Conservation (phyloP, 1,140 invertebrate species). For the Odontomachus brunneus region DNA sequence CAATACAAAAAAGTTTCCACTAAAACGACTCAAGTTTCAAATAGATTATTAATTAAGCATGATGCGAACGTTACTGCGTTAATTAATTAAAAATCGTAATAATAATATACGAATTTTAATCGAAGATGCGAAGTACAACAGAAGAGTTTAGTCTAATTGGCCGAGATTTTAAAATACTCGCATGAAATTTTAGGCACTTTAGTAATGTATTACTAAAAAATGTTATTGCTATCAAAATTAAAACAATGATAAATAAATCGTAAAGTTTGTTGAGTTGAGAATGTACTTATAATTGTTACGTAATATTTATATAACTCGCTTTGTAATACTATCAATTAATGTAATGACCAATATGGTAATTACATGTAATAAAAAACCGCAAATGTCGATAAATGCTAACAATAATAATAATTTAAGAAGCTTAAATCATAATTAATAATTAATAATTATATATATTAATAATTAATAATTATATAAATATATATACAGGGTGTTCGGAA, state of each 20-base stretch:
- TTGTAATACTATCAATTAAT: neutral
- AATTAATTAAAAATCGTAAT: neutral
- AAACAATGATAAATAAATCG: neutral
- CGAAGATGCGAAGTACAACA: neutral
- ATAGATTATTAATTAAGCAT: constrained; percentile 1
- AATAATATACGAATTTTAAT: neutral
- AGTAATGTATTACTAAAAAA: neutral
- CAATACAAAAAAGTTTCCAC: neutral
- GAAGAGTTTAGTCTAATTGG: neutral
- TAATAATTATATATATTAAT: neutral
- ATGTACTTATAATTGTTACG: neutral
- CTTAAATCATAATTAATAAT: constrained; percentile 30
- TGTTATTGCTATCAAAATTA: neutral
- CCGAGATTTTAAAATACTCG: neutral
- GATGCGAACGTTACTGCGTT: no score
- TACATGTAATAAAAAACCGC: neutral
- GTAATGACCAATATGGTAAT: neutral
- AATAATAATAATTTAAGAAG: neutral
- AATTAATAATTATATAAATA: no score
- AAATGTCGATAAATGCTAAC: neutral
- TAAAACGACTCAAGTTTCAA: neutral
- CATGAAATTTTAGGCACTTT: no score
- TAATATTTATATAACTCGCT: neutral
- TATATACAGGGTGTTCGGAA: no score
- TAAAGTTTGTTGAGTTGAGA: no score